Evolutionary conservation across 1,140 invertebrate species (phyloP).

Genomic region (Zaprionus ghesquierei): DNA sequence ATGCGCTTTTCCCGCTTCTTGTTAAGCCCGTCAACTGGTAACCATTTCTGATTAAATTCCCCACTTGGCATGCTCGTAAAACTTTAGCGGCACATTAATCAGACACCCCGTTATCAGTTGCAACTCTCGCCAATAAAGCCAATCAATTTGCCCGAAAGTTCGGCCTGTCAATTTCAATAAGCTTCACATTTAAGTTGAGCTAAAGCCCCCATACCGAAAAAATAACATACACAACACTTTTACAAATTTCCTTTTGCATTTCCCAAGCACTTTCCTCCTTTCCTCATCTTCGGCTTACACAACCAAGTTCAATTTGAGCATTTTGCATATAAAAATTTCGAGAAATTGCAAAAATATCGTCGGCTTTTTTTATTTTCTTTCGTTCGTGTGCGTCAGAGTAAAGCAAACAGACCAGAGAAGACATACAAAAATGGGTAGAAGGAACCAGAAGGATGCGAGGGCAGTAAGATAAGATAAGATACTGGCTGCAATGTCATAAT

Average conservation of each 20-base stretch:
- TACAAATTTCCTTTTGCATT: not conserved
- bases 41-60: not conserved
- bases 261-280: not conserved
- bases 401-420: constrained; percentile 3
- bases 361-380: not conserved
- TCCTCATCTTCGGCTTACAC: not conserved
- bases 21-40: not conserved
- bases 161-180: constrained; percentile 66
- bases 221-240: not conserved
- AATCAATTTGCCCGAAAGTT: constrained; percentile 58
- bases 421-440: not conserved
- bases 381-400: not conserved
- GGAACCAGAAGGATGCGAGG: not conserved
- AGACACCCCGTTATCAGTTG: not conserved
- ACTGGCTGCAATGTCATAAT: not conserved
- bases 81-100: constrained; percentile 2
- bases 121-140: constrained; percentile 14
- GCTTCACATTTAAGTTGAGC: constrained; percentile 34
- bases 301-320: constrained; percentile 7
- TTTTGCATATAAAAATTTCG: constrained; percentile 34
- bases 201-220: constrained; percentile 7
- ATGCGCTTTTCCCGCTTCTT: not conserved
- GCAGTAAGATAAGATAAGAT: constrained; percentile 10
- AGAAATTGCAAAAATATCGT: constrained; percentile 26
- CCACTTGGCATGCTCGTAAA: not conserved